Base-by-base conservation (phyloP, 2,888 invertebrate genomes). In the Tryphoninae sp. region DNA sequence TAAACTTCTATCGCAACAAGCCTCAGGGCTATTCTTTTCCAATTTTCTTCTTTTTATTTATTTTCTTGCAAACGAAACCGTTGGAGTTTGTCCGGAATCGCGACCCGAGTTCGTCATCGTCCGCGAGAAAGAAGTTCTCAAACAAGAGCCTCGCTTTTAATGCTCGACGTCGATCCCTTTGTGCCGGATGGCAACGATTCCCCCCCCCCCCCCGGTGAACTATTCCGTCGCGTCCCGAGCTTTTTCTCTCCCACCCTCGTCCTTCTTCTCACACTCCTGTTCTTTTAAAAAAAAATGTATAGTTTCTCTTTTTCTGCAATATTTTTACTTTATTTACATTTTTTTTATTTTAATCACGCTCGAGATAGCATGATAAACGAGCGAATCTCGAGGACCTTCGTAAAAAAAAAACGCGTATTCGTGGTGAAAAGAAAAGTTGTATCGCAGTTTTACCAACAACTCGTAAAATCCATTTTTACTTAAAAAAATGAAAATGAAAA, bases 51-150 rank as follows among this genome's bases (percentile, higher is more conserved):
- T 73, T 58, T 26, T 51, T n/a, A 59, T 75, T 78, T 58, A 26
- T 42, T n/a, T 49, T 67, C 76, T 49, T 64, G 51, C 72, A 62
- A 72, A 69, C 55, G 78, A 78, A 72, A 74, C 26, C 59, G 45
- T 49, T 59, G 62, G 67, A 73, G 75, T 68, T 49, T 26, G 58
- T 73, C 40, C 22, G 77, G 53, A 55, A 71, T 58, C 67, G 40
- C 79, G 59, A 72, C 72, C 67, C 78, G 75, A 78, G 78, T 78
- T 75, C 81, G 67, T 81, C 78, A 81, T 81, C 71, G 49, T 78
- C 67, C 55, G 22, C 45, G 67, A 78, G 58, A 67, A 75, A 53
- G 16, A 72, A 75, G 61, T 81, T 81, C 78, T 42, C 71, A 67
- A 61, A 61, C 61, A 45, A 53, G 71, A 53, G 11, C 65, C 49